phyloP scores from a whole-genome alignment of 1,140 invertebrate species.

The Saccostrea cuccullata region DNA sequence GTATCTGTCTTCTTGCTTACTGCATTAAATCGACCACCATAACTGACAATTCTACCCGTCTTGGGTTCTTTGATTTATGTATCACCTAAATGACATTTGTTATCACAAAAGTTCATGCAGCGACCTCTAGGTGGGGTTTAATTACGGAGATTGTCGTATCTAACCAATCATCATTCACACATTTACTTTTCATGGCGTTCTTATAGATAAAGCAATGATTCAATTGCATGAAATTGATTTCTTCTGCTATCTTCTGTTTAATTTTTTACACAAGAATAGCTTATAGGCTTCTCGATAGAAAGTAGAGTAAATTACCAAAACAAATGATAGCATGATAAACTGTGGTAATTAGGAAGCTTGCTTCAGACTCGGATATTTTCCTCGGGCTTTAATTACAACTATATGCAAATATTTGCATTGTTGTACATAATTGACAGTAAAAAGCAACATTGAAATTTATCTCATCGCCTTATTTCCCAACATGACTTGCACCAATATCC shows the following conservation, averaged over 20 bases:
- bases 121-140: constrained; percentile 30
- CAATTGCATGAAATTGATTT: constrained; percentile 32
- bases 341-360: background rate
- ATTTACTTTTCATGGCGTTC: constrained; percentile 30
- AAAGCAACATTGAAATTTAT: background rate
- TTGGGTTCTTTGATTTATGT: background rate
- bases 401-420: constrained; percentile 15
- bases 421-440: constrained; percentile 9
- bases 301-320: constrained; percentile 21
- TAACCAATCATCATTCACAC: constrained; percentile 20
- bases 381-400: constrained; percentile 16
- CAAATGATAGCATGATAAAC: constrained; percentile 17
- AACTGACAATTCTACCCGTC: constrained; percentile 26
- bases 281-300: constrained; percentile 8
- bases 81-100: constrained; percentile 32
- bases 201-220: constrained; percentile 32
- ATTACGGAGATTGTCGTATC: constrained; percentile 29
- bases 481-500: constrained; percentile 10
- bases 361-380: constrained; percentile 15
- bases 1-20: background rate
- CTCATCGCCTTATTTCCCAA: background rate
- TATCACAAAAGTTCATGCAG: constrained; percentile 1
- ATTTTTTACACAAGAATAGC: background rate
- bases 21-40: background rate
- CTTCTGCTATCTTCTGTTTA: background rate